Conservation (phyloP, 2,113 vertebrate genomes). For the Boleophthalmus pectinirostris region DNA sequence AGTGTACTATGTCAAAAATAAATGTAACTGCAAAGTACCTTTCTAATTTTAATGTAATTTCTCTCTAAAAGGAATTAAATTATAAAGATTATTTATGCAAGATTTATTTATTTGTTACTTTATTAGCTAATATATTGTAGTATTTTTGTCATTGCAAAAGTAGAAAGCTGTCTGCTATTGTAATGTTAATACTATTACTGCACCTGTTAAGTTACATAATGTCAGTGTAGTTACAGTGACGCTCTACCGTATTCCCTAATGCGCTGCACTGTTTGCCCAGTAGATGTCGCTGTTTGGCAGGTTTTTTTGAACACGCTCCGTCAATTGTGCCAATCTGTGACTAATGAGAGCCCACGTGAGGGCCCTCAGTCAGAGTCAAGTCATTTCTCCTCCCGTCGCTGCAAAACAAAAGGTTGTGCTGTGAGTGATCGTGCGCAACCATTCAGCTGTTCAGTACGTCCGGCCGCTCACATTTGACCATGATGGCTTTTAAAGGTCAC, state of each 20-base stretch:
- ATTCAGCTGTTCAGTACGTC: constrained; percentile 25
- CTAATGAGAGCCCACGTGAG: constrained; percentile 39
- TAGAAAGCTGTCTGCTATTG: too few species aligned
- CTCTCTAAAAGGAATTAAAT: too few species aligned
- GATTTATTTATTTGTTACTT: too few species aligned
- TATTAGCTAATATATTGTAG: too few species aligned
- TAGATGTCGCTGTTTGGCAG: constrained; percentile 58
- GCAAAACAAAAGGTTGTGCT: constrained; percentile 49
- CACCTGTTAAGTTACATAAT: too few species aligned
- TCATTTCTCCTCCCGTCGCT: background rate
- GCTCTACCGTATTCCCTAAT: too few species aligned
- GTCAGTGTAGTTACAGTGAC: background rate
- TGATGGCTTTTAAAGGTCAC: constrained; percentile 65
- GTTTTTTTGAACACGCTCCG: background rate
- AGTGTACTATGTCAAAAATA: too few species aligned
- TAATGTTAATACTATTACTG: too few species aligned
- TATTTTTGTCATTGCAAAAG: too few species aligned
- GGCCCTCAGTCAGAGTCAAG: constrained; percentile 48
- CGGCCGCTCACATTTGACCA: constrained; percentile 42
- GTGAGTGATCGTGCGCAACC: constrained; percentile 24
- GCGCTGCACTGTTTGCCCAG: constrained; percentile 17
- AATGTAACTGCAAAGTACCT: too few species aligned
- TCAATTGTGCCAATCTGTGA: constrained; percentile 21
- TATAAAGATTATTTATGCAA: too few species aligned
- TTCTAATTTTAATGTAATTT: too few species aligned